A percentile compares a stretch with the other conserved stretches of the same genome.
phyloP scores from a whole-genome alignment of 2,888 invertebrate genomes.

The Thera obeliscata region DNA sequence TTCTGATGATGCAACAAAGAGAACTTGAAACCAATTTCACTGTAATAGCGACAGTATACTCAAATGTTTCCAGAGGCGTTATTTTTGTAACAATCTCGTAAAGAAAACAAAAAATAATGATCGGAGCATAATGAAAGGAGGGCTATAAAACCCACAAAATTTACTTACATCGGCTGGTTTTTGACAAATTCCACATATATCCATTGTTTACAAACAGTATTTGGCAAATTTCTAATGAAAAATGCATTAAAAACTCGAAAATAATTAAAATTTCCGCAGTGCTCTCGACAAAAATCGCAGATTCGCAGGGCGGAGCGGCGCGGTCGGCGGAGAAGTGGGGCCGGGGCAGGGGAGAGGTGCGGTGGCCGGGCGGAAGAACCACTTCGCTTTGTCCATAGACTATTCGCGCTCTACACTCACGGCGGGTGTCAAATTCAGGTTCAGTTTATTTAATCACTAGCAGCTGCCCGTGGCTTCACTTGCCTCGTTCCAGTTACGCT shows the following conservation, averaged over 20 bases:
- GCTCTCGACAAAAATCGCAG: conserved; percentile 53
- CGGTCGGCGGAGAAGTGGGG: conserved; percentile 40
- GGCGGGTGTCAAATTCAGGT: not conserved
- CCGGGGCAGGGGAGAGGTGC: conserved; percentile 7
- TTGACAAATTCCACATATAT: conserved; percentile 79
- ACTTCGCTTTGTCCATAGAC: conserved; percentile 23
- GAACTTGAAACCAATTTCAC: conserved; percentile 33
- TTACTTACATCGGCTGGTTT: conserved; percentile 77
- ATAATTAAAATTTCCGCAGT: conserved; percentile 68
- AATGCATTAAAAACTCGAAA: conserved; percentile 63
- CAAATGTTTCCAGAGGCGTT: conserved; percentile 57
- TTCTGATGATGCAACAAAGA: conserved; percentile 41
- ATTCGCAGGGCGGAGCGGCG: conserved; percentile 66
- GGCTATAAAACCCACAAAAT: conserved; percentile 45
- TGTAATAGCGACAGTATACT: conserved; percentile 38
- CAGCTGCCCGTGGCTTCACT: too few species aligned
- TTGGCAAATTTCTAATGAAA: conserved; percentile 53
- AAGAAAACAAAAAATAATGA: conserved; percentile 81
- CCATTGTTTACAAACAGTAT: conserved; percentile 62
- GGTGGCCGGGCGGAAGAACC: conserved; percentile 11
- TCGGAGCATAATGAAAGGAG: conserved; percentile 58
- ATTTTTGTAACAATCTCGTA: conserved; percentile 73
- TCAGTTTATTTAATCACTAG: too few species aligned
- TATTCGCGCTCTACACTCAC: conserved; percentile 3
- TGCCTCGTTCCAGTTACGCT: too few species aligned